phyloP scores from a whole-genome alignment of 92 coral and sea anemone genomes.

The Epizoanthus fatuus region DNA sequence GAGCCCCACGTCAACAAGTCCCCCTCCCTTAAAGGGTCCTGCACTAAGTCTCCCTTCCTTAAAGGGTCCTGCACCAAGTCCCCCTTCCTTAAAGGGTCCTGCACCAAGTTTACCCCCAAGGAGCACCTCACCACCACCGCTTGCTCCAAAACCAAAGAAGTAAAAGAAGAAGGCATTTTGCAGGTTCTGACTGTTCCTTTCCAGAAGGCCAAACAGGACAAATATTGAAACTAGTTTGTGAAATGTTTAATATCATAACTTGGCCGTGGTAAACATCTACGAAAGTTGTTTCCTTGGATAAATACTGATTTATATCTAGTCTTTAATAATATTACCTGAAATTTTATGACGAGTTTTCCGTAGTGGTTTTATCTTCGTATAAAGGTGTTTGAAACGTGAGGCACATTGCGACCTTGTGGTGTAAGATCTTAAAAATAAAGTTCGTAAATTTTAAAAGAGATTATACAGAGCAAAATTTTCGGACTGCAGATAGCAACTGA shows the following conservation, averaged over 20 bases:
- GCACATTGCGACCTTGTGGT: no score
- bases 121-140: slow-evolving; percentile 77
- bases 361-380: no score
- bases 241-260: no score
- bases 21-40: slow-evolving; percentile 67
- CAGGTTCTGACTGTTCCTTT: neutral
- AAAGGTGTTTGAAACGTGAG: no score
- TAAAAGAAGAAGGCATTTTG: slow-evolving; percentile 34
- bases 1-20: slow-evolving; percentile 67
- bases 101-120: slow-evolving; percentile 57
- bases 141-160: slow-evolving; percentile 73
- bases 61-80: slow-evolving; percentile 71
- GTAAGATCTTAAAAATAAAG: no score
- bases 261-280: no score
- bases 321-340: neutral
- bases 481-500: no score
- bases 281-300: no score
- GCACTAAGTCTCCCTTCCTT: slow-evolving; percentile 52
- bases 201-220: slow-evolving; percentile 15
- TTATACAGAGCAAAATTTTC: no score
- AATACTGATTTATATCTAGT: neutral
- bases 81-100: slow-evolving; percentile 64
- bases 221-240: neutral
- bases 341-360: no score
- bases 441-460: no score